phyloP scores from a whole-genome alignment of 2,113 vertebrate genomes.

The Pygoscelis adeliae region DNA sequence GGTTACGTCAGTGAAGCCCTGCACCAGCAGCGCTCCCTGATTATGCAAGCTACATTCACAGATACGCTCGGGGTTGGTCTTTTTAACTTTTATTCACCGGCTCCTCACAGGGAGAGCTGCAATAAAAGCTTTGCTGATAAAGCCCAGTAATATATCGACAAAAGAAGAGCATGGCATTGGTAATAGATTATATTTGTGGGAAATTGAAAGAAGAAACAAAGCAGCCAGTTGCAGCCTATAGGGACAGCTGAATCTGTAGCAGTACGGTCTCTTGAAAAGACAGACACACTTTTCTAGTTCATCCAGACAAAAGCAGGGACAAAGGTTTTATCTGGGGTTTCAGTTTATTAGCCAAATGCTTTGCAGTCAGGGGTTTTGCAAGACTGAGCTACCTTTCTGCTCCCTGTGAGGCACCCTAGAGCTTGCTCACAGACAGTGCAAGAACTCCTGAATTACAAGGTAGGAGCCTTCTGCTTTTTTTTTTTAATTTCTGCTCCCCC shows the following conservation, averaged over 20 bases:
- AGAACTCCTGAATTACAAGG: neutral
- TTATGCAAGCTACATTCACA: constrained; percentile 37
- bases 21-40: constrained; percentile 24
- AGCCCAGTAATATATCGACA: neutral
- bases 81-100: neutral
- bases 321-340: neutral
- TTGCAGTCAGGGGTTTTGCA: neutral
- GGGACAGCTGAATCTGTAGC: neutral
- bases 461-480: neutral
- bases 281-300: neutral
- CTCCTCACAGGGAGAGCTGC: neutral
- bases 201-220: neutral
- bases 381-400: neutral
- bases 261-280: neutral
- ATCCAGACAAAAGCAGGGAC: neutral
- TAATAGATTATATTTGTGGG: neutral
- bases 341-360: neutral
- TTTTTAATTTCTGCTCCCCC: neutral
- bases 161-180: neutral
- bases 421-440: neutral
- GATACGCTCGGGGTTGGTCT: neutral
- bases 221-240: neutral
- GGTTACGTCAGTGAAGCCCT: constrained; percentile 46
- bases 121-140: constrained; percentile 9
- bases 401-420: neutral